Conservation (phyloP, 2,797 vertebrate species). For the Sarcoramphus papa region DNA sequence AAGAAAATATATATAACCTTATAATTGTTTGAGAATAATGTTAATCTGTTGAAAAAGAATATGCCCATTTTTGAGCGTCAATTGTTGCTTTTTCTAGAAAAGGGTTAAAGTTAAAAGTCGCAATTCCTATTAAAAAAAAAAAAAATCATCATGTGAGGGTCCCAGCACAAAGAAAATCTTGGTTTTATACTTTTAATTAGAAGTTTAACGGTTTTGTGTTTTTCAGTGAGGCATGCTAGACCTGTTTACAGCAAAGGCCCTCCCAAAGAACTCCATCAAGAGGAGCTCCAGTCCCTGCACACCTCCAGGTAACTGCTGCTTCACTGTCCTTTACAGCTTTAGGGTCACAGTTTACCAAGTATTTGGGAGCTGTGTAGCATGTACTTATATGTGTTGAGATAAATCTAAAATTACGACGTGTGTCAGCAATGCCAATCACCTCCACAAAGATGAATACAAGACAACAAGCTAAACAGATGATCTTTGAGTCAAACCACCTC, state of each 20-base stretch:
- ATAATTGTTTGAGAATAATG: background rate
- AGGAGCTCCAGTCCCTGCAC: background rate
- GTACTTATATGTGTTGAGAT: background rate
- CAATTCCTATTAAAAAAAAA: background rate
- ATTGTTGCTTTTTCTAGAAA: background rate
- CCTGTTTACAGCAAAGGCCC: background rate
- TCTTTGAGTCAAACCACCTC: background rate
- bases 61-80: background rate
- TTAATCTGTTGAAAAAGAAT: background rate
- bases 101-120: background rate
- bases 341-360: background rate
- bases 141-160: fast-evolving
- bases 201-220: background rate
- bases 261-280: background rate
- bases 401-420: background rate
- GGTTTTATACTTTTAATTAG: background rate
- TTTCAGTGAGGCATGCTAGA: background rate
- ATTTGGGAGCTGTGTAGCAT: background rate
- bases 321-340: background rate
- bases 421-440: background rate
- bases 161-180: background rate
- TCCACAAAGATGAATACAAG: background rate
- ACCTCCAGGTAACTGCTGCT: background rate
- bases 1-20: background rate
- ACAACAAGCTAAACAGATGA: background rate